Percentiles rank a stretch among this genome's conserved stretches.
phyloP scores from a whole-genome alignment of 1,140 invertebrate genomes.

The Ylistrum balloti region DNA sequence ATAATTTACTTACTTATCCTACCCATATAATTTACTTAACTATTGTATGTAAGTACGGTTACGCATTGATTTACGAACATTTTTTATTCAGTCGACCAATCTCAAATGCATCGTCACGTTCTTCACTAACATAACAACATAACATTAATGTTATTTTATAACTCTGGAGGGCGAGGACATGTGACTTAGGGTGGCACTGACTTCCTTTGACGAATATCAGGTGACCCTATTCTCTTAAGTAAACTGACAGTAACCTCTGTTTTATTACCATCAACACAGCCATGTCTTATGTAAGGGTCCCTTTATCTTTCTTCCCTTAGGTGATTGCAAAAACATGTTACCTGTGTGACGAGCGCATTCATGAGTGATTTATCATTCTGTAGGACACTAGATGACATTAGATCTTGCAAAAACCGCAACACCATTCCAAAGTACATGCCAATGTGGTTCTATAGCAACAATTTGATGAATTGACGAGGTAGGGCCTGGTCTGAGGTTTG shows the following conservation, averaged over 20 bases:
- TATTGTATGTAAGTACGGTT: no score
- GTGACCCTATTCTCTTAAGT: neutral
- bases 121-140: no score
- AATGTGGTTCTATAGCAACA: neutral
- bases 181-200: neutral
- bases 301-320: neutral
- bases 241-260: neutral
- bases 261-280: neutral
- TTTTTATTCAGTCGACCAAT: no score
- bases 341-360: neutral
- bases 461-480: conserved; percentile 1
- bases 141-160: no score
- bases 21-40: no score
- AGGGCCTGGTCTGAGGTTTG: neutral
- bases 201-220: neutral
- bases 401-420: neutral
- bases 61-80: no score
- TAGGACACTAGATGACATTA: neutral
- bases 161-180: no score
- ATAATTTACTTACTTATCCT: no score
- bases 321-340: conserved; percentile 19
- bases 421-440: neutral
- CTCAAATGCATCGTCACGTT: no score
- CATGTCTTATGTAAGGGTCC: neutral
- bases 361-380: neutral